Percentiles rank a stretch among this genome's conserved stretches.
Evolutionary conservation across 2,797 vertebrate species (phyloP).

Genomic region (Falco peregrinus): DNA sequence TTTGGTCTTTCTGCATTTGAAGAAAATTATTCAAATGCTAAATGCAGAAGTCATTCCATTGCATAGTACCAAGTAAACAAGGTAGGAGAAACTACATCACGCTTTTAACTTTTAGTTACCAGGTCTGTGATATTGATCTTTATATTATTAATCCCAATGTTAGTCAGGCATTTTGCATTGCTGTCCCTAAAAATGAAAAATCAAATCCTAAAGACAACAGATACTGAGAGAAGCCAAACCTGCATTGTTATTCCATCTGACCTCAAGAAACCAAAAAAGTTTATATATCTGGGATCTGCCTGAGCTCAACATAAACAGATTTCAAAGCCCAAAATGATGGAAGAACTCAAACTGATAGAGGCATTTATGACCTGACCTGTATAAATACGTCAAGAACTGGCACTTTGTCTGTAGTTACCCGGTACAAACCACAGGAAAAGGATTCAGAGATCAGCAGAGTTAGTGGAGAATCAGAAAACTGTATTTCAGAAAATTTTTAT

Average conservation of each 20-base stretch:
- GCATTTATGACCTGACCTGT: not conserved
- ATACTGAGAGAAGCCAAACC: not conserved
- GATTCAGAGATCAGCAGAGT: not conserved
- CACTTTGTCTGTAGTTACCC: not conserved
- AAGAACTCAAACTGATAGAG: not conserved
- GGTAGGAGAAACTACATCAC: not conserved
- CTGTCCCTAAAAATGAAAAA: not conserved
- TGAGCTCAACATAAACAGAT: not conserved
- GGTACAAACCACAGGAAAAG: not conserved
- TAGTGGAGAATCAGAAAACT: not conserved
- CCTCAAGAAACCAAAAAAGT: not conserved
- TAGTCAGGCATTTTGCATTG: not conserved
- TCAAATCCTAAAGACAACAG: not conserved
- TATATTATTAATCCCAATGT: not conserved
- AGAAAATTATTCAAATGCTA: not conserved
- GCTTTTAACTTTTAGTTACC: not conserved
- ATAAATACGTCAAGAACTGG: not conserved
- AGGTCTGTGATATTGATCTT: not conserved
- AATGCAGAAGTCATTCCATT: not conserved
- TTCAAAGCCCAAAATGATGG: not conserved
- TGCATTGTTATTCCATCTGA: not conserved
- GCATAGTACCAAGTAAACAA: not conserved
- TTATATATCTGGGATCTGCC: not conserved
- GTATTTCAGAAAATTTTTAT: not conserved
- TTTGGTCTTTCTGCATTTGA: not conserved